Evolutionary conservation across 2,797 vertebrate genomes (phyloP), one percentile per base, ranked within the genome.

Genomic region (Pyrocephalus nanus): DNA sequence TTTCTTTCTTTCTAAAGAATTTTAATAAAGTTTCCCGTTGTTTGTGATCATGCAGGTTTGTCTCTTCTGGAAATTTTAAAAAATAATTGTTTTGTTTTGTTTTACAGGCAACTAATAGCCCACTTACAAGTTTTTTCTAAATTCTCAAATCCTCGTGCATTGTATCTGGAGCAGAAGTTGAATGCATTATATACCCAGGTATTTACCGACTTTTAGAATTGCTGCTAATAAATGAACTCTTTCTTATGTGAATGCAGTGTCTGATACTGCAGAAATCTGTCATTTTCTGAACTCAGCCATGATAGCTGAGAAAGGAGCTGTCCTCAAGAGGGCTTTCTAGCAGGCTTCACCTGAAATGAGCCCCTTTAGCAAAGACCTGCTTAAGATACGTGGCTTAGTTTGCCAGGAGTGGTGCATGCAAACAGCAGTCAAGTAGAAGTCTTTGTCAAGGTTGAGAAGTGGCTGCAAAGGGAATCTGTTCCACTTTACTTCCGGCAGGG

Each of bases 121-220:
- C 99, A 99, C 89, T 97, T 99, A 89, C 98, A 98, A 87, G 98
- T 99, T 71, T 99, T 99, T 64, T 98, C 99, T 76, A 99, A 99
- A 76, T 99, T 99, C 98, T 98, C 98, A 22, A 99, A 99, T 98
- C 99, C 99, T 64, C 98, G 98, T 53, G 96, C 99, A 1, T 97
- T 99, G 27, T 99, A 99, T 96, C 95, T 99, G 97, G 99, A 99
- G 97, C 97, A 97, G 83, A 98, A 98, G 87, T 97, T 99, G 42
- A 96, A 97, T 6, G 98, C 99, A 9, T 98, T 99, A 4, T 99
- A 99, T 88, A 98, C 98, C 82, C 98, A 99, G 98, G 99, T 99
- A 15, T 64, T 71, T 85, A 26, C 43, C 80, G 64, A 9, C 58
- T 65, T 84, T 65, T 78, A 70, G 20, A 75, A 88, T 64, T 77